Base-by-base conservation (phyloP, 2,888 invertebrate species). In the Portevinia maculata region DNA sequence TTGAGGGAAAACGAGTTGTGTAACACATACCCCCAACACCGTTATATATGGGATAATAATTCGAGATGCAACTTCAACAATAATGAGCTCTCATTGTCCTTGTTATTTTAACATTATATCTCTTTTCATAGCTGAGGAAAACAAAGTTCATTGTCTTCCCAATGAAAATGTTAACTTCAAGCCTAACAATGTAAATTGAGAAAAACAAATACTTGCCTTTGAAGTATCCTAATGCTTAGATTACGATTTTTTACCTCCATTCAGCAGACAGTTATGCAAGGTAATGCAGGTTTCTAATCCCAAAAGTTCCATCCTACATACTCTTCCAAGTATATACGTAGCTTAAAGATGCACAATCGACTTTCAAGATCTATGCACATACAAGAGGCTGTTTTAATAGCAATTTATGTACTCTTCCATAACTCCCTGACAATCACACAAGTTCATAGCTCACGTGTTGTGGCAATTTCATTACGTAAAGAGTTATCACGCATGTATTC, bases 341-440 rank as follows among this genome's bases (percentile, higher is more conserved):
- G 19, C 17, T 7, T 59, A 15, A 41, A 59, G 39, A n/a, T 24
- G 15, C 15, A 8, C 1, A 44, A 19, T 19, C 13, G 15, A 3
- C 13, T 57, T 13, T 55, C 8, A 17, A 34, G 15, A 41, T 24
- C 37, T 64, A 11, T 32, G 41, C 41, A 21, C 34, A 44, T 17
- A 41, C 39, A 44, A 15, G 13, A 8, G 53, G 30, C 3, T 34
- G 15, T 44, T 46, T 67, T 15, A 17, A 46, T 65, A 21, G 41
- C 19, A 53, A 34, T 41, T 55, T 67, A 44, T 55, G 55, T 32
- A 55, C 55, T 44, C 9, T 53, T 44, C 13, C 41, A 53, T 53
- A 67, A 55, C 44, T 55, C 34, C 7, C 67, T 24, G 41, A 32
- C 46, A 67, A 46, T 67, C 55, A 53, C 32, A 55, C 53, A 67